Evolutionary conservation across 2,888 invertebrate species (phyloP), one percentile per base, ranked within the genome.

Genomic region (Mythimna lalbum): DNA sequence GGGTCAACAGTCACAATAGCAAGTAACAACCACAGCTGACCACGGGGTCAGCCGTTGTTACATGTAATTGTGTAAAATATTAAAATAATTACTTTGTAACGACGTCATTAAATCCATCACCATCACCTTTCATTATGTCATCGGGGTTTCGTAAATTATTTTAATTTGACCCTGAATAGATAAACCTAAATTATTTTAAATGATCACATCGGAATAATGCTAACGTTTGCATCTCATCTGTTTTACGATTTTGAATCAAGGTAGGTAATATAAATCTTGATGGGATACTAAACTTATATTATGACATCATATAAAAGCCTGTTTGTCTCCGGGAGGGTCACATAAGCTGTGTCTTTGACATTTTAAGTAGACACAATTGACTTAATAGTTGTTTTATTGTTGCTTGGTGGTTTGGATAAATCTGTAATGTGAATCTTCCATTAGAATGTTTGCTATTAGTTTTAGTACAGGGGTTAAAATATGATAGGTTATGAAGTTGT

Each of bases 221-320:
- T 43, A 33, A 43, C 43, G 43, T 17, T 23, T 21, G 50, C 12
- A 36, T 21, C 6, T 53, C 23, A 19, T 52, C 17, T 9, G 7
- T 57, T 39, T 61, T 10, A 49, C 47, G 17, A 63, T 31, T 17
- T 27, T 63, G 14, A 43, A 27, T 61, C 33, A 59, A 63, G 57
- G 31, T 61, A 65, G 64, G 33, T n/a, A 65, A 63, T 59, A 64
- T 23, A 39, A 69, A 76, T 75, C 50, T 70, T 64, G 50, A 62
- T 75, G 53, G 65, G 69, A 65, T 55, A 60, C 56, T 66, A 66
- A 72, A 69, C 17, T 76, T 63, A 43, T 55, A 61, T 52, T 61
- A 73, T 73, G 81, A 81, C 78, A 69, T 81, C 81, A 81, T 69
- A 33, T 50, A 50, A 53, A 67, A 75, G 67, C 75, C 50, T 55